Percentiles rank a stretch among this genome's conserved stretches.
phyloP scores from a whole-genome alignment of 2,797 vertebrate genomes.

The Ambastaia sidthimunki region DNA sequence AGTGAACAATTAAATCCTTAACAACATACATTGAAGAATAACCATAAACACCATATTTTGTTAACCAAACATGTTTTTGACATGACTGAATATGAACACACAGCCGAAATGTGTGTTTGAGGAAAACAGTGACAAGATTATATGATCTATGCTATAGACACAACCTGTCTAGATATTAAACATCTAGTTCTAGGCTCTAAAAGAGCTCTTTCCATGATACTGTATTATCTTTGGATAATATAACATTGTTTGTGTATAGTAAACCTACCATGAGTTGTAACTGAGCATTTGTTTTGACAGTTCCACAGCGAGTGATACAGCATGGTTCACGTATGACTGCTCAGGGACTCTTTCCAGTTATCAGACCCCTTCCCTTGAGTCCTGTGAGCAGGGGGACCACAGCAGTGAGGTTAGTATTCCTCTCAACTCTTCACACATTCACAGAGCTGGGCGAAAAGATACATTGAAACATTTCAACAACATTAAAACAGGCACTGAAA shows the following conservation, averaged over 20 bases:
- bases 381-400: conserved; percentile 90
- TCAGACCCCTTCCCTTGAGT: conserved; percentile 91
- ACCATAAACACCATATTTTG: too few species aligned
- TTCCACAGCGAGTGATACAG: conserved; percentile 93
- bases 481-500: not conserved
- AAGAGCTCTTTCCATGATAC: not conserved
- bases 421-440: conserved; percentile 23
- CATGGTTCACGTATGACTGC: conserved; percentile 90
- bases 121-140: too few species aligned
- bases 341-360: conserved; percentile 91
- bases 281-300: conserved; percentile 66
- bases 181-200: not conserved
- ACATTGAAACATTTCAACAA: not conserved
- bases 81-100: too few species aligned
- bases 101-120: too few species aligned
- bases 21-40: too few species aligned
- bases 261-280: conserved; percentile 7
- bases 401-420: conserved; percentile 84
- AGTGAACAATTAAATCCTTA: too few species aligned
- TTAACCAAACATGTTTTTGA: too few species aligned
- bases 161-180: not conserved
- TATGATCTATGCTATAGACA: not conserved
- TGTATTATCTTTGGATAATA: not conserved
- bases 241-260: not conserved
- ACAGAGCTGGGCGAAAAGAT: conserved; percentile 33